Percentiles rank a stretch among this genome's conserved stretches.
Evolutionary conservation across 2,113 vertebrate species (phyloP).

Genomic region (Eudyptes chrysolophus): DNA sequence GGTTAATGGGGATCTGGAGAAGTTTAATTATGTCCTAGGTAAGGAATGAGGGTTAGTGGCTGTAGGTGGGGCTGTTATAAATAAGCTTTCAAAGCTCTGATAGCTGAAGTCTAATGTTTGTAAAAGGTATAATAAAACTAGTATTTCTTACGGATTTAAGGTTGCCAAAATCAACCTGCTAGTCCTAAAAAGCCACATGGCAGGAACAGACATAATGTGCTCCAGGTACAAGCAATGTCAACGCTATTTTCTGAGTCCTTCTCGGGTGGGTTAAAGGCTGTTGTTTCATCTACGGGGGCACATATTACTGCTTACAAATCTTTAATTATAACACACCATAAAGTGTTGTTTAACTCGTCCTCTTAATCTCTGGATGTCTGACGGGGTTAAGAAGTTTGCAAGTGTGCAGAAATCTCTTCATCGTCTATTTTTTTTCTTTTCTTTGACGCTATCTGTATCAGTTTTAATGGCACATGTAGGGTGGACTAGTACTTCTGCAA

Average conservation of each 20-base stretch:
- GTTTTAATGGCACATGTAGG: neutral
- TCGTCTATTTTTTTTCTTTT: neutral
- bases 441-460: neutral
- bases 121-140: slow-evolving; percentile 69
- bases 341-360: neutral
- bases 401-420: neutral
- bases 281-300: neutral
- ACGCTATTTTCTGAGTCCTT: neutral
- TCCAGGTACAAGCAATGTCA: neutral
- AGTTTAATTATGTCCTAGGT: slow-evolving; percentile 84
- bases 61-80: slow-evolving; percentile 76
- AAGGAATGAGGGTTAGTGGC: slow-evolving; percentile 73
- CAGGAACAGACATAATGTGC: neutral
- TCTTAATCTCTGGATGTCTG: neutral
- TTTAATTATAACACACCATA: neutral
- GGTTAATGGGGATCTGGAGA: slow-evolving; percentile 82
- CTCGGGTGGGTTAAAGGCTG: slow-evolving; percentile 9
- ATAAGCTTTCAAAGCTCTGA: slow-evolving; percentile 85
- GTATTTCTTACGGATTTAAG: slow-evolving; percentile 52
- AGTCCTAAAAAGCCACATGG: neutral
- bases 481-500: neutral
- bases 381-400: neutral
- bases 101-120: slow-evolving; percentile 82
- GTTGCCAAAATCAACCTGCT: slow-evolving; percentile 25
- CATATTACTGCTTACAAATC: neutral